A percentile compares a stretch with the other conserved stretches of the same genome.
Evolutionary conservation across 1,140 invertebrate genomes (phyloP).

Genomic region (Argopecten irradians): DNA sequence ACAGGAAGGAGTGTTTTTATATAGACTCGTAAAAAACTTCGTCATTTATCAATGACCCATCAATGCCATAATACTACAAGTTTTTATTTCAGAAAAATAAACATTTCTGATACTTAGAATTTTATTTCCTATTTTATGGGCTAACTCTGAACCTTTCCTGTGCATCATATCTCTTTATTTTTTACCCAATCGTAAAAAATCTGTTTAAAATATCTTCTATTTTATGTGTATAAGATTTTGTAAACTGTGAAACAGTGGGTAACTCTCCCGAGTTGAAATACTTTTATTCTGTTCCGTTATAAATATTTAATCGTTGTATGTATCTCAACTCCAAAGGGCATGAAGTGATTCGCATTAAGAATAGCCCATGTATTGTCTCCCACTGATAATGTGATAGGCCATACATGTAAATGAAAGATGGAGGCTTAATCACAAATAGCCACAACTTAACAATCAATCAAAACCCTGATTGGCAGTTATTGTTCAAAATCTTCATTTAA

Average conservation of each 20-base stretch:
- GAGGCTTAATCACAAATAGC: not conserved
- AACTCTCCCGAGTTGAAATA: not conserved
- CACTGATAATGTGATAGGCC: not conserved
- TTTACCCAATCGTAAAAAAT: not conserved
- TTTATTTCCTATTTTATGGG: not conserved
- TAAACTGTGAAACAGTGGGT: not conserved
- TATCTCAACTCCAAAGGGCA: not conserved
- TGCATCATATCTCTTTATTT: not conserved
- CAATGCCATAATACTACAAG: not conserved
- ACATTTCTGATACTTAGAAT: not conserved
- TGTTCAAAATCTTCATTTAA: not conserved
- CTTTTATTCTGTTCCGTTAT: not conserved
- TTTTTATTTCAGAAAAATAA: not conserved
- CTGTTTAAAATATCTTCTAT: not conserved
- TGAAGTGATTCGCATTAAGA: not conserved
- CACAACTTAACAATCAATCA: not conserved
- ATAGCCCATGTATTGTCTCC: not conserved
- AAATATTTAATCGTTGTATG: not conserved
- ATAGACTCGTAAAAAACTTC: not conserved
- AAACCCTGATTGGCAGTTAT: not conserved
- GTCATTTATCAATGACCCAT: not conserved
- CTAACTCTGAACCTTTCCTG: not conserved
- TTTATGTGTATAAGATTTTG: conserved; percentile 16
- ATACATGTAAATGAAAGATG: not conserved
- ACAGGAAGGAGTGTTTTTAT: not conserved